Base-by-base conservation (phyloP, 2,797 vertebrate genomes). In the Fundulus diaphanus region DNA sequence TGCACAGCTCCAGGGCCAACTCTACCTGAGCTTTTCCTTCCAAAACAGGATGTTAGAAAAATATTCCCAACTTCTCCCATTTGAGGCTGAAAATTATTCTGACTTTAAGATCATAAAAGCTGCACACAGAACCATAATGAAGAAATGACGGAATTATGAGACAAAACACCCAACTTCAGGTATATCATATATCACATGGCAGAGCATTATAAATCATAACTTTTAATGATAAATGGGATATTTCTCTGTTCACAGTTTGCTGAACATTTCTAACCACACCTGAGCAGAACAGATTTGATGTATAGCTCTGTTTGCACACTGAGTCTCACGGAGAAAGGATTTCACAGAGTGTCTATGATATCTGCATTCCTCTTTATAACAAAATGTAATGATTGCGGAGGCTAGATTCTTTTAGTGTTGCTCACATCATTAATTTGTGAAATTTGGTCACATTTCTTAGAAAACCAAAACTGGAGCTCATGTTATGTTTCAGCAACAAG, bases 191-290 rank as follows among this genome's bases (percentile, higher is more conserved):
- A 87, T 91, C 77, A 80, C 82, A 83, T 5, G 35, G 84, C 79
- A 88, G 59, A 66, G 73, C 54, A 73, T 61, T 78, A 80, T 90
- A 84, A 90, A 90, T 90, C 79, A 78, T 70, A 46, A 46, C 46
- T 80, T 44, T 91, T 87, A 90, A 91, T 92, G 87, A 89, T 87
- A 70, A 89, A 89, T 89, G 77, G 86, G 76, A 69, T 68, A 80
- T 77, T 81, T 80, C 68, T 78, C 80, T 77, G 74, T 44, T 65
- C 75, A 66, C 40, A 72, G 72, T 74, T 57, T 67, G 46, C 77
- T 65, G 68, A 48, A 80, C 68, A 84, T 46, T 75, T 72, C 51
- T 77, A 84, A 80, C 68, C 67, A 57, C 73, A 85, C 69, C 86
- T 86, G 65, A 75, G 74, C 3, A 57, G 73, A 77, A 74, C 33